phyloP scores from a whole-genome alignment of 1,140 invertebrate species.

The Orius insidiosus region DNA sequence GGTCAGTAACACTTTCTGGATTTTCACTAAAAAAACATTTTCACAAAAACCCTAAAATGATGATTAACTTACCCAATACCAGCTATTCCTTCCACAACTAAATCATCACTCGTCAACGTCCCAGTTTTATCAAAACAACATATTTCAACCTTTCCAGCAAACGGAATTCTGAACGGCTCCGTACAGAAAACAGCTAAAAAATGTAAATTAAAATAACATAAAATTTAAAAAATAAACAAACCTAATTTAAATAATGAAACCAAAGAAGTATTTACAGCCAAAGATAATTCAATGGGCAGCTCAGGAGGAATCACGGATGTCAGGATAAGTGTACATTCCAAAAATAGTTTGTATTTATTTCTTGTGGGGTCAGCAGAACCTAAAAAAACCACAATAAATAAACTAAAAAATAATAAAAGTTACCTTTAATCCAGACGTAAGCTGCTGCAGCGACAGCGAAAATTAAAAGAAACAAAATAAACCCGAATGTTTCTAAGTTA shows the following conservation, averaged over 20 bases:
- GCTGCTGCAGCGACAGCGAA: constrained; percentile 91
- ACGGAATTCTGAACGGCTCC: constrained; percentile 98
- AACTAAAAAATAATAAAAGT: too few relatives aligned
- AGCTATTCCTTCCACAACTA: constrained; percentile 93
- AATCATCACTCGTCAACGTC: constrained; percentile 93
- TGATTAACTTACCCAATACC: constrained; percentile 36
- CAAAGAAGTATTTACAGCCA: constrained; percentile 96
- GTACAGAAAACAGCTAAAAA: constrained; percentile 80
- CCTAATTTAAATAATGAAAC: constrained; percentile 79
- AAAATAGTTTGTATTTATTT: constrained; percentile 88
- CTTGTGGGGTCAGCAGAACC: constrained; percentile 54
- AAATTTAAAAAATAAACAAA: constrained; percentile 20
- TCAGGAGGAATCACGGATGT: constrained; percentile 98
- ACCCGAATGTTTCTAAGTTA: constrained; percentile 97
- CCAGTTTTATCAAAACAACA: constrained; percentile 99
- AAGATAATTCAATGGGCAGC: constrained; percentile 92
- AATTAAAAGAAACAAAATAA: constrained; percentile 91
- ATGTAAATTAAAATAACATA: too few relatives aligned
- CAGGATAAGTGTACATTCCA: constrained; percentile 96
- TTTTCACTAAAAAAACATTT: constrained; percentile 28
- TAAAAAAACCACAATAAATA: too few relatives aligned
- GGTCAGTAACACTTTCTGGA: constrained; percentile 41
- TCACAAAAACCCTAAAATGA: neutral
- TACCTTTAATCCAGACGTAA: constrained; percentile 98
- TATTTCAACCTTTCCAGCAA: constrained; percentile 97